Base-by-base conservation (phyloP, 2,888 invertebrate species). In the Sympetrum striolatum region DNA sequence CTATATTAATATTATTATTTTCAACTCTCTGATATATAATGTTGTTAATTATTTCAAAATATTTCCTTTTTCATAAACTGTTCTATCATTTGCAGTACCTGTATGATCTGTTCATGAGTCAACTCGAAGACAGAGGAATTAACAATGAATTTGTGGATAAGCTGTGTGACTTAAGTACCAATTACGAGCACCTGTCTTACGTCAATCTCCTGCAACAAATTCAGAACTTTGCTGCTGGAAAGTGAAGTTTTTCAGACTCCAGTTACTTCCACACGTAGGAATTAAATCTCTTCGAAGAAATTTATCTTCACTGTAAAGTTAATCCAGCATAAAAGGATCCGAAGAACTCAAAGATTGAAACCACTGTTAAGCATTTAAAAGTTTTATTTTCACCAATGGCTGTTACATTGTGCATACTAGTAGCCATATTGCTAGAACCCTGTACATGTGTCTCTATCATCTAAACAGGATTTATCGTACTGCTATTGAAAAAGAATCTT, bases 41-140 rank as follows among this genome's bases (percentile, higher is more conserved):
- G 2, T 39, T 39, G 6, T 5, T 18, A 15, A 53, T 53, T 53
- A 1, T 53, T 53, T 53, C 15, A 25, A 14, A 14, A 15, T 2
- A 6, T 2, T 10, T 8, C 44, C 44, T 4, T 6, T 44, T 12
- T 79, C 3, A 35, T 35, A n/a, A 12, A 0, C 60, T 80, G 18
- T 82, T 92, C 90, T 91, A 91, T 90, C 90, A 91, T 93, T 95
- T 96, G 25, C 95, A 98, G 98, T 98, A 98, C 93, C 94, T 99
- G 90, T 99, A 99, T 93, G 99, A 99, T 93, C 95, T 98, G 86
- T 94, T 99, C 92, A 97, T 99, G 97, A 98, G 99, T 93, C 95
- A 98, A 92, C 95, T 99, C 91, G 99, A 99, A 94, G 99, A 99
- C 93, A 98, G 99, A 92, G 99, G 99, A 60, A 95, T 99, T 91